Evolutionary conservation across 2,113 vertebrate species (phyloP).

Genomic region (Tapirus terrestris): DNA sequence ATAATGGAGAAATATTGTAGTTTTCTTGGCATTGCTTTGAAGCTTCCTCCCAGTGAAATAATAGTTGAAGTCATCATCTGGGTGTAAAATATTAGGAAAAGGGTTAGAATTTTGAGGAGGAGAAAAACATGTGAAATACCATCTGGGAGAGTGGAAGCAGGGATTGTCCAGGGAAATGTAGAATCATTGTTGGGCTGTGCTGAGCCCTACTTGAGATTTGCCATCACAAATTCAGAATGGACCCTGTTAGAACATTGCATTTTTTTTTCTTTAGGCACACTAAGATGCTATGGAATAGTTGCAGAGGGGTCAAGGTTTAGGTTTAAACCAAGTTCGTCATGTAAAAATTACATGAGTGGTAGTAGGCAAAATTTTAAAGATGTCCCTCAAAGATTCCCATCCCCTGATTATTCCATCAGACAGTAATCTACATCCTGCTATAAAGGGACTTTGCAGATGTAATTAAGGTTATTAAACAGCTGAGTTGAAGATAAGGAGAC

Average conservation of each 20-base stretch:
- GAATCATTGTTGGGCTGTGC: not conserved
- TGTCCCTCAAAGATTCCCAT: not conserved
- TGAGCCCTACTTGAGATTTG: not conserved
- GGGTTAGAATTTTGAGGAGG: not conserved
- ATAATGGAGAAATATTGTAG: not conserved
- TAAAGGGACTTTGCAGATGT: not conserved
- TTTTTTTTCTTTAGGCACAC: not conserved
- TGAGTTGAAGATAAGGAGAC: not conserved
- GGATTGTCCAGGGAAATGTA: not conserved
- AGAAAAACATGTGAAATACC: not conserved
- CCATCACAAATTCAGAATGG: not conserved
- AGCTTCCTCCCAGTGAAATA: not conserved
- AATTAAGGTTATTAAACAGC: not conserved
- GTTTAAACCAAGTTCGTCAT: not conserved
- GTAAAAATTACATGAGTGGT: not conserved
- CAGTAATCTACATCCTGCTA: not conserved
- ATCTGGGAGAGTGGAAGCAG: not conserved
- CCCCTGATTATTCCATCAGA: not conserved
- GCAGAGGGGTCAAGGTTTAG: not conserved
- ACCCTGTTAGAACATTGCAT: not conserved
- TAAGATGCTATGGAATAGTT: not conserved
- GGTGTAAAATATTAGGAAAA: not conserved
- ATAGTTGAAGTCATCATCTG: not conserved
- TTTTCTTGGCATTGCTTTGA: conserved; percentile 21
- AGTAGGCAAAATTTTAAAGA: not conserved